A percentile compares a stretch with the other conserved stretches of the same genome.
Evolutionary conservation across 2,888 invertebrate species (phyloP).

Genomic region (Mesoligia furuncula): DNA sequence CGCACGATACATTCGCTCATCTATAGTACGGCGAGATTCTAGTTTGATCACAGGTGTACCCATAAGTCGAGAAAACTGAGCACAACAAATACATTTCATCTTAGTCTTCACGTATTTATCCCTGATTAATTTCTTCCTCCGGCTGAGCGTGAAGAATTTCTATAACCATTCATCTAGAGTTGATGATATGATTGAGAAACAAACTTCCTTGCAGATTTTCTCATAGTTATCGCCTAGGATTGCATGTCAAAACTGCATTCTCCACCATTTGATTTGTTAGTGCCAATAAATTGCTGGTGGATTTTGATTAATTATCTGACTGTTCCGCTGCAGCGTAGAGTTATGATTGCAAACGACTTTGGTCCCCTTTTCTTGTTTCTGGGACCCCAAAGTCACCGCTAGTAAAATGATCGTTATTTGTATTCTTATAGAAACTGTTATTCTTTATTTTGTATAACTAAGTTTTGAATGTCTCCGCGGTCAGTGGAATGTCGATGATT

Average conservation of each 20-base stretch:
- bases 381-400: constrained; percentile 34
- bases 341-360: constrained; percentile 55
- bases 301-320: constrained; percentile 64
- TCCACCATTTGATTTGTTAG: constrained; percentile 59
- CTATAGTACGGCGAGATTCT: constrained; percentile 36
- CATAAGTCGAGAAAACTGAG: constrained; percentile 39
- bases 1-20: constrained; percentile 52
- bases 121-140: constrained; percentile 32
- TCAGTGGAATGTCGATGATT: constrained; percentile 8
- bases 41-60: constrained; percentile 52
- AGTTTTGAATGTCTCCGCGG: constrained; percentile 14
- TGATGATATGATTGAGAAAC: constrained; percentile 49
- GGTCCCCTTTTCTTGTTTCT: constrained; percentile 44
- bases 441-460: constrained; percentile 9
- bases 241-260: constrained; percentile 58
- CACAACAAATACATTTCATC: constrained; percentile 19
- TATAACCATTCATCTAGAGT: constrained; percentile 38
- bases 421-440: constrained; percentile 12
- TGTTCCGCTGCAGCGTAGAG: constrained; percentile 54
- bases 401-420: constrained; percentile 41
- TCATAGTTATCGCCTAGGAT: constrained; percentile 54
- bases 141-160: constrained; percentile 41
- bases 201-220: constrained; percentile 50
- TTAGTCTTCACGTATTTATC: constrained; percentile 14
- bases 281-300: constrained; percentile 61